Evolutionary conservation across 2,888 invertebrate species (phyloP).

Genomic region (Anaspis maculata): DNA sequence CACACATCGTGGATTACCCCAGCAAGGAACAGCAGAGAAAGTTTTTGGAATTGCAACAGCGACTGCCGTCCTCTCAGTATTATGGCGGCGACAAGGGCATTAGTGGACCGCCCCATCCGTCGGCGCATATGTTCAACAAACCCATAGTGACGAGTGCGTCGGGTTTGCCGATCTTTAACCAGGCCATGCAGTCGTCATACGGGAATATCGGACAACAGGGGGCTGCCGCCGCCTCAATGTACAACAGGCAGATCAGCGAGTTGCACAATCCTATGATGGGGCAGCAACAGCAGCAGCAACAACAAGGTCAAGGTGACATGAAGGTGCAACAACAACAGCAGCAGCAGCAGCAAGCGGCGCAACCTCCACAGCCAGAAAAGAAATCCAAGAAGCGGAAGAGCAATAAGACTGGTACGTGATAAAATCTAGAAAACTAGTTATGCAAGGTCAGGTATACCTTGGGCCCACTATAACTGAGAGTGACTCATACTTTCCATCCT

Average conservation of each 20-base stretch:
- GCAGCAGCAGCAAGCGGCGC: too few species aligned
- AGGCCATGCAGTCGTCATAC: constrained; percentile 35
- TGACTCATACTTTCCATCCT: too few species aligned
- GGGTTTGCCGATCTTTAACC: constrained; percentile 36
- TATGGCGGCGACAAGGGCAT: constrained; percentile 36
- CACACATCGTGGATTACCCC: constrained; percentile 53
- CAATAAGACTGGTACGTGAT: constrained; percentile 20
- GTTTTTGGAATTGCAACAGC: constrained; percentile 44
- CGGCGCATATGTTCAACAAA: constrained; percentile 33
- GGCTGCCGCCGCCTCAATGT: constrained; percentile 27
- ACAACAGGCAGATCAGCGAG: constrained; percentile 32
- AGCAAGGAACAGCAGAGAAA: constrained; percentile 47
- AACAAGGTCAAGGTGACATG: too few species aligned
- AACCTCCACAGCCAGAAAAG: constrained; percentile 22
- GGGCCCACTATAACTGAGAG: too few species aligned
- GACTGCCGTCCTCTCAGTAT: constrained; percentile 30
- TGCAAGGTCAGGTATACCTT: too few species aligned
- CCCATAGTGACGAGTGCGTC: constrained; percentile 30
- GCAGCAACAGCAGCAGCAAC: too few species aligned
- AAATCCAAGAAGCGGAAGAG: constrained; percentile 31
- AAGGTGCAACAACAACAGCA: too few species aligned
- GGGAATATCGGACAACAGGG: constrained; percentile 30
- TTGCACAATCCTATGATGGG: constrained; percentile 25
- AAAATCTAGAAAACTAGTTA: too few species aligned
- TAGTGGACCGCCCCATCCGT: constrained; percentile 16